Conservation (phyloP, 2,888 invertebrate genomes). For the Cetonia aurata region DNA sequence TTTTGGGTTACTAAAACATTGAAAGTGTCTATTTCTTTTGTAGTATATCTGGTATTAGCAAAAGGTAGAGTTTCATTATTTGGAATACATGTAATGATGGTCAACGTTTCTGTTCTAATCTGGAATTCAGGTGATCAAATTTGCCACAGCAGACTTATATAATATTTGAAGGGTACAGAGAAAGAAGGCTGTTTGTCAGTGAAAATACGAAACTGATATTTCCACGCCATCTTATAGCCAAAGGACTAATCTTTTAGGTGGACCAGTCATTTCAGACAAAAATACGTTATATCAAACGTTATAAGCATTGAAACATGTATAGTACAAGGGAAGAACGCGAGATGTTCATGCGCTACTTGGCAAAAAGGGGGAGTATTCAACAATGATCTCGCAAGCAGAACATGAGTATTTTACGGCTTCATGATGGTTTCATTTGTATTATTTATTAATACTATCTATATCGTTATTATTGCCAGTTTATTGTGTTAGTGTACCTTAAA, state of each 20-base stretch:
- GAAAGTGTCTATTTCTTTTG: no score
- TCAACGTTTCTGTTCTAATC: no score
- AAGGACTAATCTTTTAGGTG: slow-evolving; percentile 13
- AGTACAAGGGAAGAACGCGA: not conserved
- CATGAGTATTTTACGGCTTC: slow-evolving; percentile 8
- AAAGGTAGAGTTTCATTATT: no score
- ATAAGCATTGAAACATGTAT: not conserved
- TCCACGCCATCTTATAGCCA: slow-evolving; percentile 7
- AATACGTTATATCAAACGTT: slow-evolving; percentile 11
- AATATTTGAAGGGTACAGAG: slow-evolving; percentile 1
- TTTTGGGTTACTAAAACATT: no score
- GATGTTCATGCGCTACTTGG: not conserved
- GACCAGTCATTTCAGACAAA: slow-evolving; percentile 9
- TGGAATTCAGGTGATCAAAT: no score
- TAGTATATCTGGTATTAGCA: no score
- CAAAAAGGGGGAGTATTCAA: slow-evolving; percentile 5
- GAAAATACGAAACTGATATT: slow-evolving; percentile 3
- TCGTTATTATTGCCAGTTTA: slow-evolving; percentile 7
- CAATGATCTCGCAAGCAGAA: not conserved
- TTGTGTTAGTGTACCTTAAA: not conserved
- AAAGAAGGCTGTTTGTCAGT: slow-evolving; percentile 4
- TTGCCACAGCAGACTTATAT: no score
- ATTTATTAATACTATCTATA: not conserved
- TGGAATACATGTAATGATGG: no score
- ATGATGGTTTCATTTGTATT: not conserved